These are phyloP conservation scores for Drosophila stalkeri DNA, from an alignment of 2,888 invertebrate species.

Conservation along the genomic window DNA sequence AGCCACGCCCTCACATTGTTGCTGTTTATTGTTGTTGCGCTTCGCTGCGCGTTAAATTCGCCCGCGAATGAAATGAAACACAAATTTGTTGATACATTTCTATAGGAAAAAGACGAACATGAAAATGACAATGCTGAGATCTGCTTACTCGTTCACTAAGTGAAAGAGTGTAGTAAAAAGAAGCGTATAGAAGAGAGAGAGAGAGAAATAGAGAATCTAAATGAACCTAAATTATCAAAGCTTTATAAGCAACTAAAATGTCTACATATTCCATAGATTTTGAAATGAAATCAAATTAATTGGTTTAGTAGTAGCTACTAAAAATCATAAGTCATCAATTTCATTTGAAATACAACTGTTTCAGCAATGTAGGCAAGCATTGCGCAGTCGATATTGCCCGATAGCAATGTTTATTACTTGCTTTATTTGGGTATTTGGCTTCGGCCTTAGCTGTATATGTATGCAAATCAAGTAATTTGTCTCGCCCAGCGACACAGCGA, in stretches of 20 bases:
- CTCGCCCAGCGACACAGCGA: constrained; percentile 44
- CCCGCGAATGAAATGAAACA: constrained; percentile 51
- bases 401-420: not conserved
- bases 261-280: too few relatives aligned
- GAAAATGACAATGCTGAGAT: constrained; percentile 75
- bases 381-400: not conserved
- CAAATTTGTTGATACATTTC: constrained; percentile 60
- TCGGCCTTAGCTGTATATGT: constrained; percentile 28
- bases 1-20: constrained; percentile 18
- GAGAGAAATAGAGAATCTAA: not conserved
- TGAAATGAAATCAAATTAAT: too few relatives aligned
- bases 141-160: constrained; percentile 24
- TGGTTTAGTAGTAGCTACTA: too few relatives aligned
- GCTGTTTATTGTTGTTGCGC: constrained; percentile 65
- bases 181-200: not conserved
- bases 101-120: constrained; percentile 50
- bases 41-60: constrained; percentile 72
- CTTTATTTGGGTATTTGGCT: constrained; percentile 37
- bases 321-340: too few relatives aligned
- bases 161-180: not conserved
- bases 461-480: constrained; percentile 82
- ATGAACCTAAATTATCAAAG: too few relatives aligned
- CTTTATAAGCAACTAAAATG: not conserved
- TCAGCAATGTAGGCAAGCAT: not conserved
- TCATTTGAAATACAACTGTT: not conserved